These are phyloP conservation scores for Onchidella celtica DNA, from an alignment of 2,888 invertebrate genomes.

Conservation along the genomic window DNA sequence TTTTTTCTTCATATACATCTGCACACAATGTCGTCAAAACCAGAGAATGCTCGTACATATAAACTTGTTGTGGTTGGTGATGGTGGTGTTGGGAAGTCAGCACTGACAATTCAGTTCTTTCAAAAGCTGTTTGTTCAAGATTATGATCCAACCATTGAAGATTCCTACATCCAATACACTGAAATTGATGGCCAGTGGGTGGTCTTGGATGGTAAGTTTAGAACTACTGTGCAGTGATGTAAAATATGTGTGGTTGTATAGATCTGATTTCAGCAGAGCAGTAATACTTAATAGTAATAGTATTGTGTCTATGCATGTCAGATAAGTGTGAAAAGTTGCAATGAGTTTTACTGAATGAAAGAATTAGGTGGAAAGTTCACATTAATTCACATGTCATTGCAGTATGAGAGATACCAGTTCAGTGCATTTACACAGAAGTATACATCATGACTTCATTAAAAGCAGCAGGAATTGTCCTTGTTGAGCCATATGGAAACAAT, in stretches of 20 bases:
- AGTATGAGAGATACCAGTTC: neutral
- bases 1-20: too few species aligned
- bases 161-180: slow-evolving; percentile 95
- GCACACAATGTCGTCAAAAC: slow-evolving; percentile 70
- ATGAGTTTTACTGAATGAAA: neutral
- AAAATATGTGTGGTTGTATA: too few species aligned
- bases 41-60: slow-evolving; percentile 83
- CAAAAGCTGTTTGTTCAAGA: slow-evolving; percentile 96
- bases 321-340: too few species aligned
- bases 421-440: too few species aligned
- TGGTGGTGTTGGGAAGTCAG: slow-evolving; percentile 96
- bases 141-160: slow-evolving; percentile 97
- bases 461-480: neutral
- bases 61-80: slow-evolving; percentile 96
- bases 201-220: slow-evolving; percentile 89
- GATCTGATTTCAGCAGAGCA: too few species aligned
- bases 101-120: slow-evolving; percentile 95
- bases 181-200: slow-evolving; percentile 96
- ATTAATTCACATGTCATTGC: neutral
- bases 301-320: too few species aligned
- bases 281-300: too few species aligned
- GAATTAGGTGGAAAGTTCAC: neutral
- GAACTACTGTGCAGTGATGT: neutral
- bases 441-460: too few species aligned
- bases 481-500: too few species aligned